phyloP scores from a whole-genome alignment of 2,888 invertebrate species.

The Chouioia cunea region DNA sequence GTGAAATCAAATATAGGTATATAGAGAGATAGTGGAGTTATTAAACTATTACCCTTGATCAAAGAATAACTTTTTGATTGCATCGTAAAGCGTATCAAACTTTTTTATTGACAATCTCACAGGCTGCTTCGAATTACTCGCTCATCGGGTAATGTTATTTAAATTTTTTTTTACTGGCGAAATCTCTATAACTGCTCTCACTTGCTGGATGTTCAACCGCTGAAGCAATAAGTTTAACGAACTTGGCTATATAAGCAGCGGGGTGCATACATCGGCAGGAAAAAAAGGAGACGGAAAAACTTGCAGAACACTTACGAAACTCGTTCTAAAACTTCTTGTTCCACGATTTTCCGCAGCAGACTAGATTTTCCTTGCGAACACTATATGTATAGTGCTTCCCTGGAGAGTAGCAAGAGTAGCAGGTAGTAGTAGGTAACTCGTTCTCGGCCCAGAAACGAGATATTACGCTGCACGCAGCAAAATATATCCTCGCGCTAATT shows the following conservation, averaged over 20 bases:
- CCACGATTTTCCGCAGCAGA: conserved; percentile 38
- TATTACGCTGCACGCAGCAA: conserved; percentile 29
- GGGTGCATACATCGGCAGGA: background rate
- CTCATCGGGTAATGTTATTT: background rate
- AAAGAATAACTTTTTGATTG: conserved; percentile 3
- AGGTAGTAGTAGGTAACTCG: conserved; percentile 25
- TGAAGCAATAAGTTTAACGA: conserved; percentile 44
- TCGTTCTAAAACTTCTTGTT: conserved; percentile 40
- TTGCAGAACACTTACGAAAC: conserved; percentile 42
- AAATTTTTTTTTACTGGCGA: conserved; percentile 8
- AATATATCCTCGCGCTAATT: conserved; percentile 32
- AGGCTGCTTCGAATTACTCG: conserved; percentile 6
- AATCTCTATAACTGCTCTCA: conserved; percentile 19
- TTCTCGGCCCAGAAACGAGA: conserved; percentile 40
- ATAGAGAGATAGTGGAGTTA: background rate
- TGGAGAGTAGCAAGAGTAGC: background rate
- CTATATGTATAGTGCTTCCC: background rate
- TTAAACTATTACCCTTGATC: background rate
- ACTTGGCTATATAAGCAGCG: background rate
- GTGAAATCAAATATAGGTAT: too few relatives aligned
- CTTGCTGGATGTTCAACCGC: conserved; percentile 26
- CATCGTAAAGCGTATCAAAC: conserved; percentile 17
- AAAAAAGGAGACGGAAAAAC: conserved; percentile 38
- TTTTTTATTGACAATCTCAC: conserved; percentile 30
- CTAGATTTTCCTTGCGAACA: conserved; percentile 36